Conservation (phyloP, 2,797 vertebrate species). For the Argya squamiceps region DNA sequence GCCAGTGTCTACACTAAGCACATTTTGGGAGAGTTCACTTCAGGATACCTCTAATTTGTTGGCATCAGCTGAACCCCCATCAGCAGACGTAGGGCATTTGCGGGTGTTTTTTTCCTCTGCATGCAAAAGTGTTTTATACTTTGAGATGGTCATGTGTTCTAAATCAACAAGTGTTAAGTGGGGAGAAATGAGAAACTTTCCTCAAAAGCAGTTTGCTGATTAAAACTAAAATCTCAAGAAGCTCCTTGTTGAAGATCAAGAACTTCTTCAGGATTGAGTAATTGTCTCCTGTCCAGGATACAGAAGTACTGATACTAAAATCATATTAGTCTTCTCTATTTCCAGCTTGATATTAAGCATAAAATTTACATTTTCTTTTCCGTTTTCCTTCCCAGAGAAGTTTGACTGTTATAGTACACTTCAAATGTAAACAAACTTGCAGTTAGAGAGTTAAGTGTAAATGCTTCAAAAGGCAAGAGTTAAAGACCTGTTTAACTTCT, state of each 20-base stretch:
- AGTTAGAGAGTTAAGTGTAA: background rate
- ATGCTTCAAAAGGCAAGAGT: background rate
- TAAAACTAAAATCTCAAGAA: background rate
- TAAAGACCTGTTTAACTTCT: background rate
- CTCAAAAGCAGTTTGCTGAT: background rate
- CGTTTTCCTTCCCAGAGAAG: background rate
- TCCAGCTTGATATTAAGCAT: background rate
- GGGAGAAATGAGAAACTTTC: background rate
- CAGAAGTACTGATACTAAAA: background rate
- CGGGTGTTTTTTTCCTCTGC: background rate
- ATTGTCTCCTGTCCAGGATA: background rate
- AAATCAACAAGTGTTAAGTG: background rate
- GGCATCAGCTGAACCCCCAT: background rate
- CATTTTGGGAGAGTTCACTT: accelerated
- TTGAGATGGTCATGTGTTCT: background rate
- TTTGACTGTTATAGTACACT: background rate
- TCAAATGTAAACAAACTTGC: background rate
- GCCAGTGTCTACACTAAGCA: too few relatives aligned
- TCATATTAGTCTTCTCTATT: background rate
- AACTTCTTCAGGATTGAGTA: background rate
- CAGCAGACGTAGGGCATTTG: background rate
- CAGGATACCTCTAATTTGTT: background rate
- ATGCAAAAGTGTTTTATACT: background rate
- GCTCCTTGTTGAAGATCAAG: background rate
- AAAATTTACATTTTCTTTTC: background rate